These are phyloP conservation scores for Dolichallabes microphthalmus DNA, from an alignment of 2,113 vertebrate species.

Conservation along the genomic window DNA sequence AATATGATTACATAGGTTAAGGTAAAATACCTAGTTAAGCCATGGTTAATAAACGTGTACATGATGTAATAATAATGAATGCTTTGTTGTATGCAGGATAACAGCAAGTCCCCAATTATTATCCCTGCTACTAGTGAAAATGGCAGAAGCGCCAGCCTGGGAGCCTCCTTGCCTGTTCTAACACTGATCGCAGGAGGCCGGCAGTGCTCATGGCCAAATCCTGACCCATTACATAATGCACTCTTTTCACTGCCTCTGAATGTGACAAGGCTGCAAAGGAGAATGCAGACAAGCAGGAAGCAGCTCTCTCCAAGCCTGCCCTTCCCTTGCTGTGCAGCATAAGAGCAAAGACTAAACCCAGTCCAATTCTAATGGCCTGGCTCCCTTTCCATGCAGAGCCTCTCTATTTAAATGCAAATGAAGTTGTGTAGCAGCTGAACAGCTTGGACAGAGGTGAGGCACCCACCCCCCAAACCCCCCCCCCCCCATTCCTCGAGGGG, in stretches of 20 bases:
- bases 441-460: constrained; percentile 64
- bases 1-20: constrained; percentile 11
- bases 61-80: neutral
- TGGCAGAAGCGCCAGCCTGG: constrained; percentile 25
- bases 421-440: constrained; percentile 61
- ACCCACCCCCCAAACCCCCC: constrained; percentile 48
- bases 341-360: constrained; percentile 42
- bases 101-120: neutral
- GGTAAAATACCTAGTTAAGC: neutral
- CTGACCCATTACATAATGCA: constrained; percentile 49
- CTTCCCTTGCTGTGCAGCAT: constrained; percentile 38
- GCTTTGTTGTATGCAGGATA: neutral
- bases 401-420: constrained; percentile 76
- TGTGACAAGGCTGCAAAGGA: constrained; percentile 50
- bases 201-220: constrained; percentile 40
- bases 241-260: constrained; percentile 36
- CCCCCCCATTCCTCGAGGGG: constrained; percentile 57
- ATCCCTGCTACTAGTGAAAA: neutral
- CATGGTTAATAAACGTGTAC: neutral
- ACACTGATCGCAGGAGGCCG: constrained; percentile 28
- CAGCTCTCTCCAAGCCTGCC: constrained; percentile 41
- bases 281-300: constrained; percentile 44
- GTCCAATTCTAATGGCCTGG: constrained; percentile 33
- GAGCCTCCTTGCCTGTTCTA: neutral
- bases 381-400: constrained; percentile 35